Percentiles rank a stretch among this genome's conserved stretches.
These are phyloP conservation scores for Cherax destructor DNA, from an alignment of 1,140 invertebrate species.

Conservation along the genomic window DNA sequence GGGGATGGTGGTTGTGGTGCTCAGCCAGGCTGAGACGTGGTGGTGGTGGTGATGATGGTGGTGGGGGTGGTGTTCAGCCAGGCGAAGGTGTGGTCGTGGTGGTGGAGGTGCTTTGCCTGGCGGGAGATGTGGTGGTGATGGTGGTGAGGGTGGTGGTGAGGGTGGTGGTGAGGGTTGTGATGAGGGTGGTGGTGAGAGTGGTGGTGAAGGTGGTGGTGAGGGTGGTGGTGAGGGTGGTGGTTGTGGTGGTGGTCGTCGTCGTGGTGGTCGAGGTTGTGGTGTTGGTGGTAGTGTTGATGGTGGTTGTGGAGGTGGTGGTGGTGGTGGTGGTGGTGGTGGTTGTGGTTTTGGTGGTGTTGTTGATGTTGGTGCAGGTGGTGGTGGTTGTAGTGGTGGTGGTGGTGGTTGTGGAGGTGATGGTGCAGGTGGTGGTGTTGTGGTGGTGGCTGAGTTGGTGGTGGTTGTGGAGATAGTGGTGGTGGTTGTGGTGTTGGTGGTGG, in stretches of 20 bases:
- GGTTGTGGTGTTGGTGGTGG: not conserved
- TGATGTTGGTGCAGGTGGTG: too few relatives aligned
- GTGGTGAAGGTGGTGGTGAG: not conserved
- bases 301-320: not conserved
- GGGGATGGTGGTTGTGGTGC: too few relatives aligned
- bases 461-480: not conserved
- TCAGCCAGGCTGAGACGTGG: too few relatives aligned
- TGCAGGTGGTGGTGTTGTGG: too few relatives aligned
- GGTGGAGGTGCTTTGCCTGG: too few relatives aligned
- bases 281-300: not conserved
- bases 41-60: not conserved
- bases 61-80: too few relatives aligned
- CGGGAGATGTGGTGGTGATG: not conserved
- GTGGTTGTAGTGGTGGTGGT: too few relatives aligned
- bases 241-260: not conserved
- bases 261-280: not conserved
- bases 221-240: too few relatives aligned
- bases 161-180: too few relatives aligned
- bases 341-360: too few relatives aligned
- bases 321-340: too few relatives aligned
- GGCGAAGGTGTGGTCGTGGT: too few relatives aligned
- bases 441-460: not conserved
- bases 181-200: not conserved
- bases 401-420: not conserved
- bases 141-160: not conserved